Evolutionary conservation across 1,140 invertebrate genomes (phyloP).

Genomic region (Helicoverpa zea): DNA sequence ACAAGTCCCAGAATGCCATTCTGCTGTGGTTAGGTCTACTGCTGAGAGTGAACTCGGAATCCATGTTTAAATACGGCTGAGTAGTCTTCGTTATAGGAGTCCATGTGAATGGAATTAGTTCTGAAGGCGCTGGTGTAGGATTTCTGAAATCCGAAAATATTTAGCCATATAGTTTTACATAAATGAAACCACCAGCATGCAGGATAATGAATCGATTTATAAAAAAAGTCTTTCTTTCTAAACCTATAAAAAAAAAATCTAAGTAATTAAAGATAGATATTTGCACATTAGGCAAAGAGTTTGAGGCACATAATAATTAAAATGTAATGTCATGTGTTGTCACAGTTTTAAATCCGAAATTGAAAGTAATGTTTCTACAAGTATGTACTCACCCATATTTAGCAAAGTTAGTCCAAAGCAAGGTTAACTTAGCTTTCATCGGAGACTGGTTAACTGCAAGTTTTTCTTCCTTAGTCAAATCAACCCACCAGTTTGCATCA

Average conservation of each 20-base stretch:
- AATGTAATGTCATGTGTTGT: background rate
- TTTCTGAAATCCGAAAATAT: constrained; percentile 61
- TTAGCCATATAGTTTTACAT: background rate
- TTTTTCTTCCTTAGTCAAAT: constrained; percentile 28
- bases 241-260: too few relatives aligned
- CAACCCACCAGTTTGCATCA: constrained; percentile 34
- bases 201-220: too few relatives aligned
- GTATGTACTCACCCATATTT: constrained; percentile 60
- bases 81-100: constrained; percentile 54
- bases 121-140: constrained; percentile 63
- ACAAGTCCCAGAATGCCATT: constrained; percentile 67
- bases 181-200: background rate
- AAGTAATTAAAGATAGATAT: too few relatives aligned
- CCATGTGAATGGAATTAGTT: constrained; percentile 65
- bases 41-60: constrained; percentile 53
- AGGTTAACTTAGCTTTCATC: constrained; percentile 55
- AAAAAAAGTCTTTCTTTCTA: too few relatives aligned
- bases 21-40: constrained; percentile 58
- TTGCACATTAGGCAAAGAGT: background rate
- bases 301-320: background rate
- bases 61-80: constrained; percentile 64
- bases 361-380: background rate
- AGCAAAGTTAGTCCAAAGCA: constrained; percentile 69
- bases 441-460: constrained; percentile 54
- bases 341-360: background rate